These are phyloP conservation scores for Parambassis ranga DNA, from an alignment of 2,797 vertebrate genomes.

Conservation along the genomic window DNA sequence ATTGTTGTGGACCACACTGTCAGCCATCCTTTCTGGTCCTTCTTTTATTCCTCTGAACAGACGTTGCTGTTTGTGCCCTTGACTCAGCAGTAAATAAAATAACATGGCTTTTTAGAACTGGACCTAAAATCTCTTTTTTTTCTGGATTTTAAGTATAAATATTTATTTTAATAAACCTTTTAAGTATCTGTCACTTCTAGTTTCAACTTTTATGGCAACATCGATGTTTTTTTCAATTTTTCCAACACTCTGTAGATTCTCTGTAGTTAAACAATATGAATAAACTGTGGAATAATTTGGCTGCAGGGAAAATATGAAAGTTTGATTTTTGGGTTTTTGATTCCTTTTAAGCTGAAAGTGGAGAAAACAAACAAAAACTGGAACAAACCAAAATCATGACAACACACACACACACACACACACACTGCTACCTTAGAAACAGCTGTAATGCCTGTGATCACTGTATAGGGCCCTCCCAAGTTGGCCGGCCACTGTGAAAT, in stretches of 20 bases:
- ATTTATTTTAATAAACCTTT: too few relatives aligned
- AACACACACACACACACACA: background rate
- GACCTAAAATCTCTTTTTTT: background rate
- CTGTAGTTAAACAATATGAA: too few relatives aligned
- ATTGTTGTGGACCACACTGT: slow-evolving; percentile 76
- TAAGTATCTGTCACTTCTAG: too few relatives aligned
- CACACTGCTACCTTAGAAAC: slow-evolving; percentile 45
- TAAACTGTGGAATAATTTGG: too few relatives aligned
- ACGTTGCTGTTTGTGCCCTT: slow-evolving; percentile 44
- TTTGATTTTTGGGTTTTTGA: too few relatives aligned
- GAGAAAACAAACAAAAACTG: background rate
- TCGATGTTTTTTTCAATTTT: too few relatives aligned
- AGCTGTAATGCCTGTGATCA: slow-evolving; percentile 68
- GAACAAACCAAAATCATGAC: background rate
- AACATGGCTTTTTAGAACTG: background rate
- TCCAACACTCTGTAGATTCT: too few relatives aligned
- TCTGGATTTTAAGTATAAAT: background rate
- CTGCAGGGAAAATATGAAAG: too few relatives aligned
- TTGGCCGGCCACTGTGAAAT: slow-evolving; percentile 73
- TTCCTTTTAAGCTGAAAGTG: background rate
- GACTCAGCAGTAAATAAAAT: slow-evolving; percentile 4
- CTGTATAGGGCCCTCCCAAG: slow-evolving; percentile 71
- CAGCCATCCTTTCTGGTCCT: slow-evolving; percentile 22
- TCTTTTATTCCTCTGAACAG: slow-evolving; percentile 48
- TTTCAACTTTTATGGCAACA: background rate